A percentile compares a stretch with the other conserved stretches of the same genome.
Evolutionary conservation across 2,797 vertebrate species (phyloP).

Genomic region (Cossypha heuglini): DNA sequence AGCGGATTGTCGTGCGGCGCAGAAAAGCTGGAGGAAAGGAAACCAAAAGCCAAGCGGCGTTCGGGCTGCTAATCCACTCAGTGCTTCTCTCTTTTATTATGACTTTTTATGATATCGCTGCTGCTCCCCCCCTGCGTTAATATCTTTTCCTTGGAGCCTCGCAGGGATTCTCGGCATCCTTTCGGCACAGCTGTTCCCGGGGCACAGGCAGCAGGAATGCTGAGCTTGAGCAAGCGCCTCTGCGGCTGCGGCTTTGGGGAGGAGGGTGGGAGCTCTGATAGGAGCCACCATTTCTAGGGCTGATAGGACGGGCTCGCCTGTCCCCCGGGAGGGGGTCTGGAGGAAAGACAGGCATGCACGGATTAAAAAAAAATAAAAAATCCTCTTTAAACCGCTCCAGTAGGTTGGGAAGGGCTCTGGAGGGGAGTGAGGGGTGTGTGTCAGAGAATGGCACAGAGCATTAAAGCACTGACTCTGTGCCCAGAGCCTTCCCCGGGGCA

Average conservation of each 20-base stretch:
- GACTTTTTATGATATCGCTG: constrained; percentile 45
- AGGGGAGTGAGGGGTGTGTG: not conserved
- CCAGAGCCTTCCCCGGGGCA: not conserved
- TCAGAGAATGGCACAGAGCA: not conserved
- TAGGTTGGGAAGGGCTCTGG: not conserved
- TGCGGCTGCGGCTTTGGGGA: constrained; percentile 15
- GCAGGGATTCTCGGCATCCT: constrained; percentile 57
- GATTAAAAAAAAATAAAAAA: not conserved
- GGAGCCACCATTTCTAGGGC: not conserved
- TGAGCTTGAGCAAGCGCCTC: constrained; percentile 12
- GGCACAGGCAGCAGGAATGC: constrained; percentile 44
- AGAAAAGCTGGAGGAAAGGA: constrained; percentile 6
- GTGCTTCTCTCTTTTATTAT: constrained; percentile 35
- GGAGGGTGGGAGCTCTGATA: not conserved
- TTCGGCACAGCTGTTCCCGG: constrained; percentile 61
- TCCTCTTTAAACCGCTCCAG: not conserved
- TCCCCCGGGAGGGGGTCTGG: not conserved
- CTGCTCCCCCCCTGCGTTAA: constrained; percentile 54
- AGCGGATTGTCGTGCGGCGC: not conserved
- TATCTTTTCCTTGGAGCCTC: constrained; percentile 67
- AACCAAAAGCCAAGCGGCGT: not conserved
- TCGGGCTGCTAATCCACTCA: constrained; percentile 42
- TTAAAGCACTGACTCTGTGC: not conserved
- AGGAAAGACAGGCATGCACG: not conserved
- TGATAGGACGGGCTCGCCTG: not conserved